Conservation (phyloP, 2,113 vertebrate species). For the Kryptolebias marmoratus region DNA sequence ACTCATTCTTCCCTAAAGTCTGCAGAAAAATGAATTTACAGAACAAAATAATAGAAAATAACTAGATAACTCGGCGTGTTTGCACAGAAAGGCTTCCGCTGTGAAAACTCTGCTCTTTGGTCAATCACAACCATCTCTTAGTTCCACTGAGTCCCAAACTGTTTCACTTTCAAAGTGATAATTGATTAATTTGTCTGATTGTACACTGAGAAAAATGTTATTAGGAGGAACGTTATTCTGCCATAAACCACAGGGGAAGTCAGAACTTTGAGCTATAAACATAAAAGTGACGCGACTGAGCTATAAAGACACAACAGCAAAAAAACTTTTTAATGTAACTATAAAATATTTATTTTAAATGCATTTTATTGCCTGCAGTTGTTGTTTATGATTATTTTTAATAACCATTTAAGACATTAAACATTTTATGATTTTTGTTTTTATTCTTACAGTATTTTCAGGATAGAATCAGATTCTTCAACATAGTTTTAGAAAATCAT, state of each 20-base stretch:
- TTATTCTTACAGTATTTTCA: no score
- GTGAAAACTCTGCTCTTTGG: constrained; percentile 13
- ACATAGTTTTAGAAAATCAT: no score
- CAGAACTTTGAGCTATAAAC: neutral
- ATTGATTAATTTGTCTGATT: constrained; percentile 16
- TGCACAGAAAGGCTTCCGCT: constrained; percentile 14
- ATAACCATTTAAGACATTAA: neutral
- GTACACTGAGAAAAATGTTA: constrained; percentile 7
- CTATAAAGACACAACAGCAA: neutral
- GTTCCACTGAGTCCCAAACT: constrained; percentile 3
- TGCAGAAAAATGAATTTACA: constrained; percentile 49
- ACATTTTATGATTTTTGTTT: constrained; percentile 1
- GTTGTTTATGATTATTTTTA: neutral
- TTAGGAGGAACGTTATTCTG: neutral
- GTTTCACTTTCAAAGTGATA: constrained; percentile 13
- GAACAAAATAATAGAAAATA: constrained; percentile 46
- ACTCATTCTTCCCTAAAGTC: constrained; percentile 49
- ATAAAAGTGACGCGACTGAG: neutral
- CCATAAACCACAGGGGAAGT: neutral
- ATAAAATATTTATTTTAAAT: neutral
- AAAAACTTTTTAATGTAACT: neutral
- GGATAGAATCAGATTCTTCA: no score
- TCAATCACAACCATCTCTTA: constrained; percentile 10
- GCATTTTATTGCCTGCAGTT: neutral
- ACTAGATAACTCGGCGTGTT: constrained; percentile 47